Evolutionary conservation across 2,797 vertebrate genomes (phyloP).

Genomic region (Cirrhinus mrigala): DNA sequence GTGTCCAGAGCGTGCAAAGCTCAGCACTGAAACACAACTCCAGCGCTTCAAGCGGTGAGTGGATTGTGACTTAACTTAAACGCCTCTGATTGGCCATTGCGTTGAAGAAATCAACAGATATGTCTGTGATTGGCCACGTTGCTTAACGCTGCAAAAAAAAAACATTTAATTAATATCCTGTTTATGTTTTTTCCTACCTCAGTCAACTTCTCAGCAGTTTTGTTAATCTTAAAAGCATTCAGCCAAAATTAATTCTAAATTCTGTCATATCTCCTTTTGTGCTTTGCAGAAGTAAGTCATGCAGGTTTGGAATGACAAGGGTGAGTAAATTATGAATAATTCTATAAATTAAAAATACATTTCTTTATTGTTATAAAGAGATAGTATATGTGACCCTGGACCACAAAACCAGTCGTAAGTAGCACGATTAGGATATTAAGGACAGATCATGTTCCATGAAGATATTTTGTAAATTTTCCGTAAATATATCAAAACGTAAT

Average conservation of each 20-base stretch:
- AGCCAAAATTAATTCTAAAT: background rate
- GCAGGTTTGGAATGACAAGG: background rate
- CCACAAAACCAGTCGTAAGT: no score
- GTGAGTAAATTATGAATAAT: no score
- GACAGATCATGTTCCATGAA: no score
- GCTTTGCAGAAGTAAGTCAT: background rate
- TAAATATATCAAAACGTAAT: no score
- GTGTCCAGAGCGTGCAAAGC: no score
- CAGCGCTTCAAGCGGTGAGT: background rate
- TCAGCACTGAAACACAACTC: background rate
- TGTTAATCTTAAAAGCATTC: background rate
- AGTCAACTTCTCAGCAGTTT: background rate
- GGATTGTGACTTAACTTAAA: background rate
- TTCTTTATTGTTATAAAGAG: no score
- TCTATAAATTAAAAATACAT: no score
- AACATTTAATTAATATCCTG: background rate
- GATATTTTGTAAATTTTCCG: no score
- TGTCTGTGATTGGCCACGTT: background rate
- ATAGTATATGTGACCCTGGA: no score
- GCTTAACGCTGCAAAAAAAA: background rate
- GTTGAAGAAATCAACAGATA: background rate
- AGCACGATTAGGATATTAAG: no score
- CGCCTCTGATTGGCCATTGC: background rate
- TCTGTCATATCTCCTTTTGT: background rate
- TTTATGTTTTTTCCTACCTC: background rate